Conservation (phyloP, 30 jellyfish, hydroid and myxozoan species). For the Chironex yamaguchii region DNA sequence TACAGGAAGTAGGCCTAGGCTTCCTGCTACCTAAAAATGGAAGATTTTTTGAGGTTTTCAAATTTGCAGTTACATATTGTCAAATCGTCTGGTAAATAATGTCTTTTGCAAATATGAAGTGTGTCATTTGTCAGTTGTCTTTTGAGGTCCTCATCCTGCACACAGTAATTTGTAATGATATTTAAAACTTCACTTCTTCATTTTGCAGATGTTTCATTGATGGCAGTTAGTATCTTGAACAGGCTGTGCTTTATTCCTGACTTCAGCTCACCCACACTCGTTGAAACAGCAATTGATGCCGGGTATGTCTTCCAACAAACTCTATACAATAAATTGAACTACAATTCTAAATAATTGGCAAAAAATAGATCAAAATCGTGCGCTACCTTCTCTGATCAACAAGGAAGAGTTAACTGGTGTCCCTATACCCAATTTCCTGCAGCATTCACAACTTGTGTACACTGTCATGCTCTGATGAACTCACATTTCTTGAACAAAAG, state of each 20-base stretch:
- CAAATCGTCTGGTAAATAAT: conserved; percentile 8
- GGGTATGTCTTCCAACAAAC: background rate
- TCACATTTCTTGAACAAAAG: conserved; percentile 17
- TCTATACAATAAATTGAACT: background rate
- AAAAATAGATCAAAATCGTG: background rate
- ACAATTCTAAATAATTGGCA: background rate
- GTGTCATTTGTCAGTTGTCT: conserved; percentile 5
- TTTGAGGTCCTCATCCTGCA: conserved; percentile 22
- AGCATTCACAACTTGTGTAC: background rate
- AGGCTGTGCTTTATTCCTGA: conserved; percentile 23
- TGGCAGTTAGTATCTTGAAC: conserved; percentile 18
- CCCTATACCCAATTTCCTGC: too few species aligned
- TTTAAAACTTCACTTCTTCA: conserved; percentile 14
- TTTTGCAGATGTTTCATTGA: background rate
- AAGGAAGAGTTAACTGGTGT: too few species aligned
- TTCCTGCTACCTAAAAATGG: too few species aligned
- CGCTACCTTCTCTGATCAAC: background rate
- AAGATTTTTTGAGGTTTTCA: background rate
- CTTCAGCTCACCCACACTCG: conserved; percentile 9
- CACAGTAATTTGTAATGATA: background rate
- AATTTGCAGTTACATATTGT: background rate
- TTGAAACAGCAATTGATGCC: conserved; percentile 25
- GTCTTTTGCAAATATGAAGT: conserved; percentile 24
- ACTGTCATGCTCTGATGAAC: conserved; percentile 34
- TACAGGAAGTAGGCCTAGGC: too few species aligned